Evolutionary conservation across 1,140 invertebrate species (phyloP).

Genomic region (Drosophila athabasca): DNA sequence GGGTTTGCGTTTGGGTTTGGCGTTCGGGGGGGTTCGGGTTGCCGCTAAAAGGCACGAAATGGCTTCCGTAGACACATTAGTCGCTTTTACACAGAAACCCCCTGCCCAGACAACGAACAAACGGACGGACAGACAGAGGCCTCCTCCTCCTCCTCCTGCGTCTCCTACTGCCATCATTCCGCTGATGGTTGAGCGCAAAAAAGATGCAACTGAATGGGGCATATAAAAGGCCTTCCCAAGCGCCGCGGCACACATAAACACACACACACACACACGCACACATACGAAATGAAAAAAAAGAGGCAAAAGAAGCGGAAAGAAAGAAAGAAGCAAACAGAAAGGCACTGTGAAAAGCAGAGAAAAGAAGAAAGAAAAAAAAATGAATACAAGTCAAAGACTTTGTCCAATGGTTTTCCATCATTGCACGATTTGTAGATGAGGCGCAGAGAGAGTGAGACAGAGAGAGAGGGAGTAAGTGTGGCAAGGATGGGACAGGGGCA

Average conservation of each 20-base stretch:
- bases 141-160: neutral
- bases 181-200: constrained; percentile 33
- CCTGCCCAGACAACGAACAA: constrained; percentile 41
- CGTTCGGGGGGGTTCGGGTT: too few species aligned
- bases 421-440: constrained; percentile 72
- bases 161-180: neutral
- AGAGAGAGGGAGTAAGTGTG: neutral
- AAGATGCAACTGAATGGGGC: constrained; percentile 64
- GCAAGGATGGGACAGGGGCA: neutral
- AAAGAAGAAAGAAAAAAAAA: constrained; percentile 70
- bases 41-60: constrained; percentile 74
- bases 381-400: constrained; percentile 82
- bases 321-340: constrained; percentile 48
- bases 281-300: constrained; percentile 28
- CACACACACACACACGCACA: neutral
- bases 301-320: constrained; percentile 32
- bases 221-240: constrained; percentile 59
- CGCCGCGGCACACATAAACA: constrained; percentile 36
- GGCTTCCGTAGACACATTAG: constrained; percentile 83
- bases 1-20: too few species aligned
- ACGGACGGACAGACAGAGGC: too few species aligned
- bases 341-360: constrained; percentile 52
- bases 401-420: constrained; percentile 78
- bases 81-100: constrained; percentile 76
- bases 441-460: constrained; percentile 18